A percentile compares a stretch with the other conserved stretches of the same genome.
phyloP scores from a whole-genome alignment of 2,888 invertebrate species.

The Ornithoptera priamus region DNA sequence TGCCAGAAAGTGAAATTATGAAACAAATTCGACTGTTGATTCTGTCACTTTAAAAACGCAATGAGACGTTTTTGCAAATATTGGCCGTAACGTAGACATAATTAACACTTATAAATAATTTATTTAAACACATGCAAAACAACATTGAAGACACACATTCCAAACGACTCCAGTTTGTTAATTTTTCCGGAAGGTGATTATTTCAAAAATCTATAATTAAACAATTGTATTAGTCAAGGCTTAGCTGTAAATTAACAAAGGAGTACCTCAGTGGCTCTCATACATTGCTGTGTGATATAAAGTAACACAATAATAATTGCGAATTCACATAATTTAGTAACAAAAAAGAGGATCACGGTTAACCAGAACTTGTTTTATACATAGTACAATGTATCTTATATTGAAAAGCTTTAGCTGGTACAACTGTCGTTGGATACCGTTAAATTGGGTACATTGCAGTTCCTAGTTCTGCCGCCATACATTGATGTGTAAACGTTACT shows the following conservation, averaged over 20 bases:
- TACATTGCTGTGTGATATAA: background rate
- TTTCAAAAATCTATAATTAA: background rate
- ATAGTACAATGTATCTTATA: background rate
- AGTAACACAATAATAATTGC: background rate
- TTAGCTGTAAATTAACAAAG: background rate
- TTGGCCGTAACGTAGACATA: background rate
- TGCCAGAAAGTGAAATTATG: constrained; percentile 43
- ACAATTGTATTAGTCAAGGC: background rate
- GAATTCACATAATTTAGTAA: background rate
- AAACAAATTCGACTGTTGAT: constrained; percentile 33
- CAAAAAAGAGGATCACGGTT: background rate
- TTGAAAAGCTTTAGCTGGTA: too few relatives aligned
- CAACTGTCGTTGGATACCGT: too few relatives aligned
- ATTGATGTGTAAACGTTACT: too few relatives aligned
- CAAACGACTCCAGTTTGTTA: background rate
- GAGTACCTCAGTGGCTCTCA: background rate
- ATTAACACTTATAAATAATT: background rate
- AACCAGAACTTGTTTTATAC: background rate
- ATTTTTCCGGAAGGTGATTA: background rate
- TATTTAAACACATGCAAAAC: background rate
- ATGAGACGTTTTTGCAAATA: constrained; percentile 1
- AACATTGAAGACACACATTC: background rate
- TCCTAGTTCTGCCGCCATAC: too few relatives aligned
- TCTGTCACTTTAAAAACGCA: constrained; percentile 4
- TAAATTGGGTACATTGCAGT: too few relatives aligned